Conservation (phyloP, 1,140 invertebrate species). For the Drosophila grimshawi region DNA sequence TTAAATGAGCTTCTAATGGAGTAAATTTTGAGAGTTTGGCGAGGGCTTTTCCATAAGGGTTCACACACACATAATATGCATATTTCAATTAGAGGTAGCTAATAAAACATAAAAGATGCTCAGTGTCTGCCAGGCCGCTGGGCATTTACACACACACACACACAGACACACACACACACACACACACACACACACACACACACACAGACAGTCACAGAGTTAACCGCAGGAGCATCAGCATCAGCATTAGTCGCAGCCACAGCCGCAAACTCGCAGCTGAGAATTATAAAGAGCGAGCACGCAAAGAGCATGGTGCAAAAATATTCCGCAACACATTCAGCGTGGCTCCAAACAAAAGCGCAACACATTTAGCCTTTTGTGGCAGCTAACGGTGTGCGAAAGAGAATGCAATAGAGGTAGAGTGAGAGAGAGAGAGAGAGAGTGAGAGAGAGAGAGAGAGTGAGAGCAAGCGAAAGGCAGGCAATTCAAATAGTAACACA, state of each 20-base stretch:
- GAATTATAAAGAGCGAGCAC: conserved; percentile 51
- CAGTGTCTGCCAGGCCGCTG: conserved; percentile 24
- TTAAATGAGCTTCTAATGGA: conserved; percentile 43
- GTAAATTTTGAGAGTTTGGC: conserved; percentile 3
- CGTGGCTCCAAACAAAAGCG: conserved; percentile 53
- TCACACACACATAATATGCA: conserved; percentile 34
- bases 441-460: neutral
- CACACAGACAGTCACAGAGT: neutral
- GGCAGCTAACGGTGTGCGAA: conserved; percentile 3
- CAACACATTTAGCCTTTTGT: conserved; percentile 64
- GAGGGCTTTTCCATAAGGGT: neutral
- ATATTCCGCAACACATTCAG: conserved; percentile 57
- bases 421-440: conserved; percentile 2
- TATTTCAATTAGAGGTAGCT: conserved; percentile 73
- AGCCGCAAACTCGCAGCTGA: conserved; percentile 20
- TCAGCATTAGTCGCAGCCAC: neutral
- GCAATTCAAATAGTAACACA: conserved; percentile 65
- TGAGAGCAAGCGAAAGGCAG: conserved; percentile 1
- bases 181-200: too few relatives aligned
- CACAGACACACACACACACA: too few relatives aligned
- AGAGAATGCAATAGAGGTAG: neutral
- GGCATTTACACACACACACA: conserved; percentile 30
- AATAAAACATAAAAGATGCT: conserved; percentile 73
- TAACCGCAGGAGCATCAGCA: conserved; percentile 16
- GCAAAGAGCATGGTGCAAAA: conserved; percentile 35